Evolutionary conservation across 2,888 invertebrate genomes (phyloP).

Genomic region (Seira musarum): DNA sequence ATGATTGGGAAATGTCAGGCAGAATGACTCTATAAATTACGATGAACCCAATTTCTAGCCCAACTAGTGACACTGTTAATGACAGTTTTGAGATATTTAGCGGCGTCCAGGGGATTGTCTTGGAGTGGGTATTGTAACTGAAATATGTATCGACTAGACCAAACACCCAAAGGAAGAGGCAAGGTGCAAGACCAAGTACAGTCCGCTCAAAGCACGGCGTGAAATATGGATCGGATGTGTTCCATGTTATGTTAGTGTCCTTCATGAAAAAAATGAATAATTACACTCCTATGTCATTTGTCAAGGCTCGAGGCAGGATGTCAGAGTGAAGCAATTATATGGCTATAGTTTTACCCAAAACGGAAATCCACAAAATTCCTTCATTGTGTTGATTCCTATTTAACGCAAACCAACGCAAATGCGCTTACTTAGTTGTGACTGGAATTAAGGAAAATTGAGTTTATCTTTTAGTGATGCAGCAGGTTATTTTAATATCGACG

Average conservation of each 20-base stretch:
- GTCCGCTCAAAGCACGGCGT: conserved; percentile 95
- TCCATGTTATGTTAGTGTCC: conserved; percentile 70
- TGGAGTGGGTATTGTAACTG: conserved; percentile 56
- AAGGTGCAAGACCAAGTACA: conserved; percentile 90
- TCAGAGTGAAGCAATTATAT: not conserved
- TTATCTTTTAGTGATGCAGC: too few species aligned
- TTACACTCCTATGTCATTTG: too few species aligned
- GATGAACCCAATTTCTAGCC: conserved; percentile 33
- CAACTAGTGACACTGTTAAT: conserved; percentile 37
- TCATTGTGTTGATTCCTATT: too few species aligned
- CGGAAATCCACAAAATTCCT: conserved; percentile 51
- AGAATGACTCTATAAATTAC: not conserved
- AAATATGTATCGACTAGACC: conserved; percentile 81
- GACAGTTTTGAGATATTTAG: conserved; percentile 68
- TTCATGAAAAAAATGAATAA: conserved; percentile 26
- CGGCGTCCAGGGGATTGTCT: conserved; percentile 69
- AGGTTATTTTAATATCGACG: too few species aligned
- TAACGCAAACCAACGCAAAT: too few species aligned
- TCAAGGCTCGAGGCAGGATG: not conserved
- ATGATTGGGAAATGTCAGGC: not conserved
- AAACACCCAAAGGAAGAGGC: conserved; percentile 87
- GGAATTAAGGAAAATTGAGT: too few species aligned
- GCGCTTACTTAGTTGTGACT: too few species aligned
- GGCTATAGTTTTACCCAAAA: conserved; percentile 49
- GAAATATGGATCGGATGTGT: conserved; percentile 86